These are phyloP conservation scores for Amazona finschi DNA, from an alignment of 2,797 vertebrate genomes.

Conservation along the genomic window DNA sequence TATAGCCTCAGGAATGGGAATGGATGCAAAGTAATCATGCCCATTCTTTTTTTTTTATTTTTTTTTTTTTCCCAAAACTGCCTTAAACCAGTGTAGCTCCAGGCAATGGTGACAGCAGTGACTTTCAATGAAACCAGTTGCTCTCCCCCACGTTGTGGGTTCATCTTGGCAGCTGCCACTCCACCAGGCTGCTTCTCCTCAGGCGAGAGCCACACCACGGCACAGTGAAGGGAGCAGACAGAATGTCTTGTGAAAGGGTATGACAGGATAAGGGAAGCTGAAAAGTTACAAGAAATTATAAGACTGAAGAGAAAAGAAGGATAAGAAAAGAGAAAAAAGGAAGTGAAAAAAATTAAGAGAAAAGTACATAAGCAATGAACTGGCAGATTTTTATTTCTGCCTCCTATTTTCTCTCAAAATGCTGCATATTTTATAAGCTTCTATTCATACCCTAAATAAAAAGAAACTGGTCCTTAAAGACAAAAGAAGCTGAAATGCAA, in stretches of 20 bases:
- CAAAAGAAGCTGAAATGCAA: neutral
- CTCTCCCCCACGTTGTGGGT: neutral
- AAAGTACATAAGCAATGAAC: neutral
- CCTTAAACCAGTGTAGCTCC: neutral
- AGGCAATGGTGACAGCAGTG: neutral
- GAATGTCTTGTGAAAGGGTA: neutral
- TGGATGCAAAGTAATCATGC: neutral
- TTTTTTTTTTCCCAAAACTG: neutral
- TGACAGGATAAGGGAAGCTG: neutral
- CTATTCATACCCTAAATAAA: neutral
- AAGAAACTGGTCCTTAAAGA: neutral
- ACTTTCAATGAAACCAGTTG: neutral
- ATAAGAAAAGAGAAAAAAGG: neutral
- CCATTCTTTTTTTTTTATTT: neutral
- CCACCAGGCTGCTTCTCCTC: neutral
- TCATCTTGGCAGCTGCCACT: neutral
- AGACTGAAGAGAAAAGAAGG: neutral
- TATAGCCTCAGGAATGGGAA: neutral
- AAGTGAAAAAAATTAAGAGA: neutral
- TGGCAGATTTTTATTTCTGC: neutral
- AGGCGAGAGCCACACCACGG: accelerated
- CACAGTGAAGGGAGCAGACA: neutral
- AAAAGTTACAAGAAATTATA: neutral
- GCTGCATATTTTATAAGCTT: neutral
- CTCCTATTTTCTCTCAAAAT: neutral